A percentile compares a stretch with the other conserved stretches of the same genome.
phyloP scores from a whole-genome alignment of 2,888 invertebrate species.

The Drosophila falleni region DNA sequence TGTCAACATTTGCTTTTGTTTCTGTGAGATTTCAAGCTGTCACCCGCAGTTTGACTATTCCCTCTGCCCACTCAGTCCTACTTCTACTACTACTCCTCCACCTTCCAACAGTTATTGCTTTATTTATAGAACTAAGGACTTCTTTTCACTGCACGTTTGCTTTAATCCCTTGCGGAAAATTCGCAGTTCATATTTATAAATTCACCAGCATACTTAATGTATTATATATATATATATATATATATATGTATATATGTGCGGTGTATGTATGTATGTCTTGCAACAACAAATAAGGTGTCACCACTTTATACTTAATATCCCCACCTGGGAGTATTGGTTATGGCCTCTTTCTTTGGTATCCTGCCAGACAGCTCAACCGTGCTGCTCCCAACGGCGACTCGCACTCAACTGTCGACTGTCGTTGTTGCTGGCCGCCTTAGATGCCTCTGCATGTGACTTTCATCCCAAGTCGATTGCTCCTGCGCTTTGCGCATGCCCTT shows the following conservation, averaged over 20 bases:
- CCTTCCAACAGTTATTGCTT: constrained; percentile 1
- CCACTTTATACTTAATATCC: constrained; percentile 48
- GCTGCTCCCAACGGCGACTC: constrained; percentile 66
- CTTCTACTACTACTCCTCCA: not conserved
- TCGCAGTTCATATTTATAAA: not conserved
- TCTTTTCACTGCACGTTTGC: constrained; percentile 4
- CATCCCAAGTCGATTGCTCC: constrained; percentile 34
- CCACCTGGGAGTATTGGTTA: constrained; percentile 39
- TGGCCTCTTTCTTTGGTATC: constrained; percentile 31
- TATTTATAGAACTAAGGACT: constrained; percentile 21
- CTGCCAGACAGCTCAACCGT: constrained; percentile 53
- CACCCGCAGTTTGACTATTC: constrained; percentile 14
- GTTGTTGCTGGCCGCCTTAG: constrained; percentile 44
- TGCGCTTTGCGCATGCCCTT: constrained; percentile 51
- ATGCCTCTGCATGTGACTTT: constrained; percentile 16
- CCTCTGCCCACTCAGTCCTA: not conserved
- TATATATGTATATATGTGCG: not conserved
- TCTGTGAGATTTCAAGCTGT: constrained; percentile 25
- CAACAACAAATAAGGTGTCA: constrained; percentile 15
- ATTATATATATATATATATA: not conserved
- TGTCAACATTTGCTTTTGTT: constrained; percentile 63
- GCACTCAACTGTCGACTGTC: constrained; percentile 69
- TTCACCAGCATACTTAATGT: constrained; percentile 12
- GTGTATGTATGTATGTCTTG: constrained; percentile 1
- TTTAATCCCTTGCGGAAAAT: not conserved